Percentiles rank a stretch among this genome's conserved stretches.
Conservation (phyloP, 2,113 vertebrate species). For the Mustela lutreola region DNA sequence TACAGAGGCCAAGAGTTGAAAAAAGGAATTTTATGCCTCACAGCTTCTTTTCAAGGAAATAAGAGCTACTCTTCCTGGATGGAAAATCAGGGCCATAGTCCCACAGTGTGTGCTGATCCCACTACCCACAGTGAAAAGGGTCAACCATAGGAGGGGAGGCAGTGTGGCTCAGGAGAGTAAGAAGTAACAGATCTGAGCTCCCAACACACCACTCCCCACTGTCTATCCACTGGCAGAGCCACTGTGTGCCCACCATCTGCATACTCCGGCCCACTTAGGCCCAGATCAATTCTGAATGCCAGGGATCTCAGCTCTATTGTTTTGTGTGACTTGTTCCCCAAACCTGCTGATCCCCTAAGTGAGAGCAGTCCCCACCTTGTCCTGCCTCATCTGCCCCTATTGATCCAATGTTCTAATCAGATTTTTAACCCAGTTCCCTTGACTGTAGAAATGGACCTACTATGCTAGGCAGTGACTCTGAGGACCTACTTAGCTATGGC, state of each 20-base stretch:
- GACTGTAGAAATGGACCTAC: neutral
- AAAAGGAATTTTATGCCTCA: neutral
- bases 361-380: neutral
- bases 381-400: neutral
- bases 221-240: neutral
- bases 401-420: neutral
- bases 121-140: neutral
- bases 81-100: neutral
- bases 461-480: neutral
- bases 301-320: neutral
- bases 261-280: accelerated
- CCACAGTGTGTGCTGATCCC: neutral
- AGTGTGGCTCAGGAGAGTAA: neutral
- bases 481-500: neutral
- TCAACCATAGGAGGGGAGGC: neutral
- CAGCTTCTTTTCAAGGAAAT: conserved; percentile 34
- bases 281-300: accelerated
- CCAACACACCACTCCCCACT: neutral
- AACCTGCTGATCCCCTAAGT: neutral
- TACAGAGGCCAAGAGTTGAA: neutral
- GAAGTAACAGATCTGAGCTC: neutral
- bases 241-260: neutral
- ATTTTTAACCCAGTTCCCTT: neutral
- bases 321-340: neutral
- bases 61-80: neutral